Percentiles rank a stretch among this genome's conserved stretches.
phyloP scores from a whole-genome alignment of 2,888 invertebrate genomes.

The Rhamphomyia laevipes region DNA sequence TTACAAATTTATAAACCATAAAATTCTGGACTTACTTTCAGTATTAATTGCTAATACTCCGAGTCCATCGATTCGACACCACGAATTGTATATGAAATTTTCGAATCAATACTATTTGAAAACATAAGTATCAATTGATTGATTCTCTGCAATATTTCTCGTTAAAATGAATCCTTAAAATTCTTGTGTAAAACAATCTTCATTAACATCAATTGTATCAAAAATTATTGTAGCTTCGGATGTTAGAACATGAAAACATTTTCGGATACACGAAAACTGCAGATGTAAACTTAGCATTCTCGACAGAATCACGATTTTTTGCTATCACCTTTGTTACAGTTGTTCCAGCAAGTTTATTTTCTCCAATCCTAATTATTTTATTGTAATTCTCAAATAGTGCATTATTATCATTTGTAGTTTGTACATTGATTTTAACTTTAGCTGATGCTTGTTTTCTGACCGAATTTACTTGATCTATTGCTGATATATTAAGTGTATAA shows the following conservation, averaged over 20 bases:
- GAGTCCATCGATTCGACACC: constrained; percentile 84
- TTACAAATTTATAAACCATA: too few species aligned
- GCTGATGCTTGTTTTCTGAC: constrained; percentile 80
- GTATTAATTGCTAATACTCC: constrained; percentile 86
- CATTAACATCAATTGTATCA: constrained; percentile 88
- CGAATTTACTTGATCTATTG: constrained; percentile 75
- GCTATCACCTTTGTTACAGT: constrained; percentile 76
- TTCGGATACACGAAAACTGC: constrained; percentile 75
- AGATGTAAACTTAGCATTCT: constrained; percentile 92
- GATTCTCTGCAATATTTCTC: constrained; percentile 69
- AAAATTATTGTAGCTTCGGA: constrained; percentile 71
- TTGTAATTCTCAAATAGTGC: constrained; percentile 69
- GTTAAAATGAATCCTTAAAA: constrained; percentile 70
- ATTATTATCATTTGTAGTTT: constrained; percentile 90
- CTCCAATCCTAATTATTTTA: constrained; percentile 62
- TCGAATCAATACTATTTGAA: constrained; percentile 65
- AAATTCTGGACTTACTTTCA: constrained; percentile 50
- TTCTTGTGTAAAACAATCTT: constrained; percentile 72
- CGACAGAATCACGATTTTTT: constrained; percentile 80
- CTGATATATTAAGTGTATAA: constrained; percentile 80
- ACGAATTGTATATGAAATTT: constrained; percentile 72
- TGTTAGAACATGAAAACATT: constrained; percentile 67
- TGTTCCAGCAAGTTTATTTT: constrained; percentile 79
- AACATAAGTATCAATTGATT: constrained; percentile 63
- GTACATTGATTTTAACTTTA: constrained; percentile 76